phyloP scores from a whole-genome alignment of 2,113 vertebrate species.

The Chaetorhynchus papuensis region DNA sequence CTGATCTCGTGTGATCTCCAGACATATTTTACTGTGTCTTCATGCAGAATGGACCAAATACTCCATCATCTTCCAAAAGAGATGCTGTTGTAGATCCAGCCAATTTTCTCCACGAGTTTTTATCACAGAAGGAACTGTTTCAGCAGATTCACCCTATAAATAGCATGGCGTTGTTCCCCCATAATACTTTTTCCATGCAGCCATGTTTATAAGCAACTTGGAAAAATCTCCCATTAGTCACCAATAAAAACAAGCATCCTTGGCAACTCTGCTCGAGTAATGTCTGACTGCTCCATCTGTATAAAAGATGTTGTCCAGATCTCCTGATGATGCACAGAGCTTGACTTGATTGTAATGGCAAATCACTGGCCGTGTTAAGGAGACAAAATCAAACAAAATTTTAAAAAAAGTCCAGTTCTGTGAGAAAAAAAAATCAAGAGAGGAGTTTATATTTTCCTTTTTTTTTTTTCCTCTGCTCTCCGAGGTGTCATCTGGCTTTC shows the following conservation, averaged over 20 bases:
- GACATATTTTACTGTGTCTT: neutral
- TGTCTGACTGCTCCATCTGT: neutral
- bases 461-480: neutral
- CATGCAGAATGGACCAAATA: neutral
- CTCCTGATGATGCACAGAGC: neutral
- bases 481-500: neutral
- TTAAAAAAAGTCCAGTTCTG: neutral
- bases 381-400: neutral
- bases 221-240: neutral
- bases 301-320: slow-evolving; percentile 2
- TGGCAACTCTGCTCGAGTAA: neutral
- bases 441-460: neutral
- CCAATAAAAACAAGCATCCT: neutral
- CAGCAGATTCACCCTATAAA: neutral
- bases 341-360: neutral
- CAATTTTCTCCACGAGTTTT: neutral
- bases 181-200: neutral
- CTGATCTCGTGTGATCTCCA: neutral
- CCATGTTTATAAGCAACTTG: neutral
- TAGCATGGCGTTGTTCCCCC: neutral
- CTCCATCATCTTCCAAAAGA: neutral
- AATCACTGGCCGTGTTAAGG: neutral
- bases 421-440: neutral
- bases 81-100: neutral
- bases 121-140: neutral